Conservation (phyloP, 2,797 vertebrate genomes). For the Gadopsis bispinosus region DNA sequence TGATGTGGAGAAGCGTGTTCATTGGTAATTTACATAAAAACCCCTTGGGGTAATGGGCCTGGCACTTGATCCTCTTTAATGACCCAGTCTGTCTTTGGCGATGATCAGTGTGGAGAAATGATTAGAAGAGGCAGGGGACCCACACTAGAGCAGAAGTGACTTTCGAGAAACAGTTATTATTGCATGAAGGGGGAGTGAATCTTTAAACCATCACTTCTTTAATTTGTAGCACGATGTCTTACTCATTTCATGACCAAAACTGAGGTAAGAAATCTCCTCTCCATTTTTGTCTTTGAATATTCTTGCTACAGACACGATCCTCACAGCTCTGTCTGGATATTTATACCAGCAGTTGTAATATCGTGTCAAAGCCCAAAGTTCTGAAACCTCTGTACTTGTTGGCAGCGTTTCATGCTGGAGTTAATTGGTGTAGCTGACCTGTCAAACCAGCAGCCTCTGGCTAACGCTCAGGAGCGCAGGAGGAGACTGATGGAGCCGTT, state of each 20-base stretch:
- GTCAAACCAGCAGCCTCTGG: slow-evolving; percentile 42
- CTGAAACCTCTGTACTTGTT: slow-evolving; percentile 53
- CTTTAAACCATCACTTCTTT: slow-evolving; percentile 8
- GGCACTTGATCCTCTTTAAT: slow-evolving; percentile 56
- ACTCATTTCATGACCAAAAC: not conserved
- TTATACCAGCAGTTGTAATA: slow-evolving; percentile 22
- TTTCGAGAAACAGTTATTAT: slow-evolving; percentile 8
- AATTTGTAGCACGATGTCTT: not conserved
- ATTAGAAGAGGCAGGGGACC: slow-evolving; percentile 35
- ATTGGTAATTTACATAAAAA: slow-evolving; percentile 68
- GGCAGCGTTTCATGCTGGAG: slow-evolving; percentile 52
- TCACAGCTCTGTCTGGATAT: slow-evolving; percentile 4
- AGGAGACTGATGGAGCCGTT: slow-evolving; percentile 39
- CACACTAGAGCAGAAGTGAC: not conserved
- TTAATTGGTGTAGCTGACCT: slow-evolving; percentile 71
- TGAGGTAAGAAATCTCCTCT: not conserved
- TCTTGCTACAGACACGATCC: not conserved
- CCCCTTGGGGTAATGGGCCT: slow-evolving; percentile 32
- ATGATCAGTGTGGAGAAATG: slow-evolving; percentile 49
- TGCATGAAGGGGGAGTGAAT: slow-evolving; percentile 1
- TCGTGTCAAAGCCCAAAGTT: slow-evolving; percentile 32
- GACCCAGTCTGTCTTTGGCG: slow-evolving; percentile 39
- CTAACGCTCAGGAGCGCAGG: slow-evolving; percentile 22
- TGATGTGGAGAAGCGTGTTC: slow-evolving; percentile 50
- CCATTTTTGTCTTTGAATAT: not conserved